These are phyloP conservation scores for Cloeon dipterum DNA, from an alignment of 2,888 invertebrate genomes.

Conservation along the genomic window DNA sequence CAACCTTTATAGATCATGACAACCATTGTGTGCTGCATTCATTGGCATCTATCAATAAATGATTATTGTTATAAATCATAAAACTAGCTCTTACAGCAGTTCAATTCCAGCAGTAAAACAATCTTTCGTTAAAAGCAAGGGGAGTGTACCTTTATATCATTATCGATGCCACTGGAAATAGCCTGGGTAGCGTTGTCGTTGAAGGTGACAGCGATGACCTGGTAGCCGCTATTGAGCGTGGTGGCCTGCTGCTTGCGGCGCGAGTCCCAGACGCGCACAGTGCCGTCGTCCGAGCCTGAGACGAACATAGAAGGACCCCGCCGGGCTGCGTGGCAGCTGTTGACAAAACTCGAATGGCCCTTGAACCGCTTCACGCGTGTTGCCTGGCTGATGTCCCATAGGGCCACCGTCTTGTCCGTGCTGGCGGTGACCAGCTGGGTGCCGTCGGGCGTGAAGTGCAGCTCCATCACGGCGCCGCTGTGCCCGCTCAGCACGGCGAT, in stretches of 20 bases:
- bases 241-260: constrained; percentile 40
- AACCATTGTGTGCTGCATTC: too few relatives aligned
- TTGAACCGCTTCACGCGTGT: constrained; percentile 73
- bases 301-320: constrained; percentile 78
- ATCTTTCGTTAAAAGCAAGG: too few relatives aligned
- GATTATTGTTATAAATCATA: too few relatives aligned
- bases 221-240: constrained; percentile 47
- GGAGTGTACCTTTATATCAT: constrained; percentile 78
- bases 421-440: constrained; percentile 71
- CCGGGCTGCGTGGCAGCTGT: constrained; percentile 37
- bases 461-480: constrained; percentile 84
- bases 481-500: constrained; percentile 83
- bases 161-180: constrained; percentile 88
- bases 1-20: too few relatives aligned
- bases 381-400: constrained; percentile 88
- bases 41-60: too few relatives aligned
- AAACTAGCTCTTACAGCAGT: too few relatives aligned
- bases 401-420: constrained; percentile 81
- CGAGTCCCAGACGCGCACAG: constrained; percentile 81
- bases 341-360: constrained; percentile 32
- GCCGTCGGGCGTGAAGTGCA: constrained; percentile 70
- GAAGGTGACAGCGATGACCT: constrained; percentile 72
- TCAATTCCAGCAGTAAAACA: too few relatives aligned
- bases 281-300: constrained; percentile 88
- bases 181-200: constrained; percentile 91